These are phyloP conservation scores for Sciurus vulgaris DNA, from an alignment of 2,797 vertebrate species.

Conservation along the genomic window DNA sequence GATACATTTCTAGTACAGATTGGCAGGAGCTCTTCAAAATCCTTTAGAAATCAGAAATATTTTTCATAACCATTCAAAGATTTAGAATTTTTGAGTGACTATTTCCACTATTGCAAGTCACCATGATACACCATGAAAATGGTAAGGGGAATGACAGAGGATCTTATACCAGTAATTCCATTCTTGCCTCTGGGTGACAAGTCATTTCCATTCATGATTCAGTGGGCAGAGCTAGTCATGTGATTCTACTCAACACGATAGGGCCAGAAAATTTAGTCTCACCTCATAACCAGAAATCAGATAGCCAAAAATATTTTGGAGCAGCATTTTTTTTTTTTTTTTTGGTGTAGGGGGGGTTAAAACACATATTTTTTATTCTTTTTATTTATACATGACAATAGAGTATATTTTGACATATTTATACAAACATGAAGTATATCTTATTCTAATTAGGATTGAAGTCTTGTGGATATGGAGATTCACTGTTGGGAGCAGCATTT, in stretches of 20 bases:
- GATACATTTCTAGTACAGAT: not conserved
- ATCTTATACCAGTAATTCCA: not conserved
- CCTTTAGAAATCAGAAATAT: slow-evolving; percentile 35
- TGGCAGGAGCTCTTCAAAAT: not conserved
- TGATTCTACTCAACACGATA: not conserved
- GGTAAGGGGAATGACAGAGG: not conserved
- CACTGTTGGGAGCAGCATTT: not conserved
- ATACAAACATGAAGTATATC: too few relatives aligned
- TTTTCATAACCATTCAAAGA: not conserved
- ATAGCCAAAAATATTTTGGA: slow-evolving; percentile 38
- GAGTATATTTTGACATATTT: too few relatives aligned
- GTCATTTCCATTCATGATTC: slow-evolving; percentile 14
- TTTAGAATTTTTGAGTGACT: not conserved
- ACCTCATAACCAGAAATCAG: not conserved
- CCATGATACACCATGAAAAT: not conserved
- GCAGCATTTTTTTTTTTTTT: not conserved
- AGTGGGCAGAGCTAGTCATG: not conserved
- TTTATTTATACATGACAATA: too few relatives aligned
- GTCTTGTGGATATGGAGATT: too few relatives aligned
- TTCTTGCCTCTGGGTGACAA: not conserved
- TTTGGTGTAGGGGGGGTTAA: too few relatives aligned
- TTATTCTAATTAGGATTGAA: too few relatives aligned
- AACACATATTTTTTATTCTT: too few relatives aligned
- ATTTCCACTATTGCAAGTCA: not conserved
- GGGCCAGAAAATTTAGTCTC: not conserved